Evolutionary conservation across 2,797 vertebrate species (phyloP).

Genomic region (Semotilus atromaculatus): DNA sequence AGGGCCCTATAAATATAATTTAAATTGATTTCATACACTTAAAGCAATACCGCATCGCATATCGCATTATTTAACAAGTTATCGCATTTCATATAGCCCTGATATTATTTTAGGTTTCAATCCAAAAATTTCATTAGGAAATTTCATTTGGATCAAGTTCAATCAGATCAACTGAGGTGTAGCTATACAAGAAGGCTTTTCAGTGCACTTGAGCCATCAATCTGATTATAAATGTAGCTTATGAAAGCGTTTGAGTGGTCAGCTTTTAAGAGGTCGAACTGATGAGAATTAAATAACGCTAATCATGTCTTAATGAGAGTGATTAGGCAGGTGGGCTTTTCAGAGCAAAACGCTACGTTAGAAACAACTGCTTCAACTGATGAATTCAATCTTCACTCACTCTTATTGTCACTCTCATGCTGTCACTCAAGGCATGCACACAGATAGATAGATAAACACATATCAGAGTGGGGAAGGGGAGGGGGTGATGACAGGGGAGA

Average conservation of each 20-base stretch:
- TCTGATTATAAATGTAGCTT: not conserved
- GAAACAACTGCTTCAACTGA: constrained; percentile 7
- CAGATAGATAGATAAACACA: constrained; percentile 13
- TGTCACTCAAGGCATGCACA: constrained; percentile 28
- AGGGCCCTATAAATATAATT: too few relatives aligned
- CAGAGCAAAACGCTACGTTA: not conserved
- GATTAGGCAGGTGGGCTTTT: constrained; percentile 21
- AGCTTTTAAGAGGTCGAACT: constrained; percentile 10
- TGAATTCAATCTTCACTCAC: constrained; percentile 5
- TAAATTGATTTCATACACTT: too few relatives aligned
- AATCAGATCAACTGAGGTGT: not conserved
- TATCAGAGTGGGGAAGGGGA: not conserved
- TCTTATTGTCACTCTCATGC: constrained; percentile 11
- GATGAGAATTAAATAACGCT: constrained; percentile 23
- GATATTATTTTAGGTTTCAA: not conserved
- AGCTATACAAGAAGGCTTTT: not conserved
- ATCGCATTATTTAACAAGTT: too few relatives aligned
- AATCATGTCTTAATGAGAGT: constrained; percentile 13
- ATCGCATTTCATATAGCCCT: too few relatives aligned
- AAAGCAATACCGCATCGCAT: too few relatives aligned
- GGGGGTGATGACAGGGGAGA: constrained; percentile 13
- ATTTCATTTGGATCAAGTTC: not conserved
- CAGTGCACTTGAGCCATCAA: not conserved
- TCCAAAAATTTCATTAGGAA: not conserved
- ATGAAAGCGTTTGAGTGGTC: not conserved